Conservation (phyloP, 2,113 vertebrate genomes). For the Trichechus manatus region DNA sequence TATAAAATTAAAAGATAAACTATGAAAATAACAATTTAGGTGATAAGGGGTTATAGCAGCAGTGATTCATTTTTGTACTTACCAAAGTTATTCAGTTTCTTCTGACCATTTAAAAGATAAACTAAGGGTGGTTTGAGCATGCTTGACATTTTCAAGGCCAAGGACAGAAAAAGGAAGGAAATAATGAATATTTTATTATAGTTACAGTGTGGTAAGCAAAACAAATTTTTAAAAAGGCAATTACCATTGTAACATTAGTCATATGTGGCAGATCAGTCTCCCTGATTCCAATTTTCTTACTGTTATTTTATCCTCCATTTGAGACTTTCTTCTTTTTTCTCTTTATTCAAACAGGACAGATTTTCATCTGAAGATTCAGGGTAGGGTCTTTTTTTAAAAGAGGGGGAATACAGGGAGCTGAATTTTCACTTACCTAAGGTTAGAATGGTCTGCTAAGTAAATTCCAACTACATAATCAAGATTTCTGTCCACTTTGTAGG, state of each 20-base stretch:
- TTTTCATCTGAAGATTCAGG: constrained; percentile 18
- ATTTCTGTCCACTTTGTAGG: constrained; percentile 19
- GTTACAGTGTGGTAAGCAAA: constrained; percentile 78
- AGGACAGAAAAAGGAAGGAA: constrained; percentile 74
- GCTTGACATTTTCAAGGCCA: constrained; percentile 72
- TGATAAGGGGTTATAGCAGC: constrained; percentile 53
- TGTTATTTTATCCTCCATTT: constrained; percentile 26
- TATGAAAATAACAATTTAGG: constrained; percentile 47
- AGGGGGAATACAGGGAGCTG: neutral
- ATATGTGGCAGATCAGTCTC: constrained; percentile 73
- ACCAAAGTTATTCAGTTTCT: constrained; percentile 73
- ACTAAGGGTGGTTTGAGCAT: constrained; percentile 72
- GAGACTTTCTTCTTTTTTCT: constrained; percentile 61
- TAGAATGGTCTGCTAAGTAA: constrained; percentile 72
- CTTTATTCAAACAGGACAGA: constrained; percentile 30
- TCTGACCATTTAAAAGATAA: constrained; percentile 78
- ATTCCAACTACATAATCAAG: constrained; percentile 38
- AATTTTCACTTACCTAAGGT: constrained; percentile 62
- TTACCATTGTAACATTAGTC: constrained; percentile 73
- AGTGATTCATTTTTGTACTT: constrained; percentile 76
- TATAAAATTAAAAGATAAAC: constrained; percentile 77
- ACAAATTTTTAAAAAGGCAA: constrained; percentile 81
- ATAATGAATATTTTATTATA: constrained; percentile 80
- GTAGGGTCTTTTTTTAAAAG: neutral
- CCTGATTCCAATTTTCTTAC: constrained; percentile 66